Evolutionary conservation across 2,797 vertebrate genomes (phyloP), one percentile per base, ranked within the genome.

Genomic region (Emydoidea blandingii): DNA sequence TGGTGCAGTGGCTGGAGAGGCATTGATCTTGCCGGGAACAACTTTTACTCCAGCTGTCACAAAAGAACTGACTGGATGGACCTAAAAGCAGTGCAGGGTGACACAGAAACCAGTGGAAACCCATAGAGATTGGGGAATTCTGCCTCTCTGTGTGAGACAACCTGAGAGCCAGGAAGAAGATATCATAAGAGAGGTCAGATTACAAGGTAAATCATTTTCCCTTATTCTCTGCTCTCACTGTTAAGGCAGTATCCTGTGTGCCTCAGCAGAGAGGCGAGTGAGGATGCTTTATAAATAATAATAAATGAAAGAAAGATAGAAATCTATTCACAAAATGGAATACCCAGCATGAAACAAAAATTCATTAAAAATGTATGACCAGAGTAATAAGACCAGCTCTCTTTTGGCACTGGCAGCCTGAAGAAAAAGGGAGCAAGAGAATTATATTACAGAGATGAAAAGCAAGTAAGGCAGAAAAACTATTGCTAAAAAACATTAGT

Each of bases 291-390:
- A 57, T 90, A 89, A 91, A 96, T 93, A 96, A 91, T 88, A 79
- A 93, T 87, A 86, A 56, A 91, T 91, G 65, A 92, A 94, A 94
- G 86, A 87, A 93, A 92, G 89, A 94, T 37, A 93, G 91, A 93
- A 95, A 94, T 96, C 90, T 96, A 82, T 94, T 94, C 80, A 53
- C 72, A 83, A 94, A 96, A 95, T 92, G 86, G 56, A 97, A 94
- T 85, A 87, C 72, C 0, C 1, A 96, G 80, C 84, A 82, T 87
- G 92, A 94, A 94, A 92, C 74, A 91, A 93, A 94, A 94, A 94
- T 12, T 92, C 94, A 96, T 97, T 96, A 95, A 97, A 97, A 97
- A 96, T 97, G 94, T 93, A 96, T 97, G 94, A 95, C 65, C 10
- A 1, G 76, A 93, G 85, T 90, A 97, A 93, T 95, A 97, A 91